Evolutionary conservation across 1,140 invertebrate species (phyloP), one percentile per base, ranked within the genome.

Genomic region (Ylistrum balloti): DNA sequence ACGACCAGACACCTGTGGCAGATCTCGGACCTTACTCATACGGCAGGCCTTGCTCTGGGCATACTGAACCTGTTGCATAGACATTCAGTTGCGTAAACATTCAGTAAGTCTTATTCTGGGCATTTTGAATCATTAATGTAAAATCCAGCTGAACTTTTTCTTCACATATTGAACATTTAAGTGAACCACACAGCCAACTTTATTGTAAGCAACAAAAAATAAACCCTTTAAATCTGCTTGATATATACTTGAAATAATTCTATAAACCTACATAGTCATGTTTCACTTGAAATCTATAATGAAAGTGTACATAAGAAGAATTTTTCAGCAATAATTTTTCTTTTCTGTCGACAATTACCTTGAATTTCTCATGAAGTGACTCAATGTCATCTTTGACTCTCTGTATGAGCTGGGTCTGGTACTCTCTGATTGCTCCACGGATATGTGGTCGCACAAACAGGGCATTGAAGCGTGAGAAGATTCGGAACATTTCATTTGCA

Each of bases 401-500:
- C 96, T 99, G 99, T 95, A 99, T 99, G 35, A 99, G 97, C 96
- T 99, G 99, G 0, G 99, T 99, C 96, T 99, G 99, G 96, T 99
- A 99, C 97, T 99, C 99, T 48, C 99, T 97, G 93, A 99, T 99
- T 34, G 99, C 99, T 32, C 99, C 99, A 90, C 99, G 97, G 95
- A 99, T 99, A 96, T 99, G 99, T 10, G 99, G 99, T 22, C 99
- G 97, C 9, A 99, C 99, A 97, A 99, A 99, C 22, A 99, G 97
- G 0, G 99, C 99, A 97, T 99, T 99, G 96, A 99, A 99, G 28
- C 99, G 97, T 15, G 98, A 99, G 97, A 99, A 99, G 94, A 99
- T 99, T 45, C 99, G 97, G 96, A 99, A 99, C 99, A 99, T 99
- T 97, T 99, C 99, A 96, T 99, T 99, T 28, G 99, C 99, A 97